Percentiles rank a stretch among this genome's conserved stretches.
phyloP scores from a whole-genome alignment of 2,888 invertebrate species.

The Anthrax anthrax region DNA sequence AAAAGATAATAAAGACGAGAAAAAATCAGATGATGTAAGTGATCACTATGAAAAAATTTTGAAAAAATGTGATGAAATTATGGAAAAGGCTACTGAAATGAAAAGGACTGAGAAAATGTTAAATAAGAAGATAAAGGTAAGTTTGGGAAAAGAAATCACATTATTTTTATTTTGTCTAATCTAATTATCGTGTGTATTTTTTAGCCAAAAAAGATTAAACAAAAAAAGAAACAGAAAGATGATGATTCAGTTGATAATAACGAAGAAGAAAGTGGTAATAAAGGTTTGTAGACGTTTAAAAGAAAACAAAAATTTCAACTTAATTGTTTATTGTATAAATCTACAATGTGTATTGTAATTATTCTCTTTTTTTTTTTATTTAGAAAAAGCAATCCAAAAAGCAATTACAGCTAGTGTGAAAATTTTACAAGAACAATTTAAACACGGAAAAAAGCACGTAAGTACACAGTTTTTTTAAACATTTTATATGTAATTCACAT shows the following conservation, averaged over 20 bases:
- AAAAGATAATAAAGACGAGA: too few species aligned
- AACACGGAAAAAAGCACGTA: neutral
- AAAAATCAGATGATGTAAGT: neutral
- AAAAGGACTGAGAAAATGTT: slow-evolving; percentile 18
- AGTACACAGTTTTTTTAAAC: too few species aligned
- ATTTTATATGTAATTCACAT: too few species aligned
- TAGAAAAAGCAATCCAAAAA: slow-evolving; percentile 17
- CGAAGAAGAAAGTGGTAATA: too few species aligned
- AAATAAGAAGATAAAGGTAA: too few species aligned
- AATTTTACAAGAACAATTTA: neutral
- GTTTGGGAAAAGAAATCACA: too few species aligned
- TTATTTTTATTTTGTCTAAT: too few species aligned
- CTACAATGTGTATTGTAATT: neutral
- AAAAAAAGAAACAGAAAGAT: slow-evolving; percentile 17
- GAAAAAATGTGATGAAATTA: slow-evolving; percentile 20
- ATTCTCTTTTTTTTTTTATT: neutral
- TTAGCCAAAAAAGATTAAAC: slow-evolving; percentile 1
- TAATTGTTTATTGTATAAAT: too few species aligned
- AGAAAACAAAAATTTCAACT: too few species aligned
- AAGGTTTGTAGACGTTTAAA: too few species aligned
- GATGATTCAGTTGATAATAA: slow-evolving; percentile 13
- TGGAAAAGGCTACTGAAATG: slow-evolving; percentile 23
- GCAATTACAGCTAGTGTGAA: neutral
- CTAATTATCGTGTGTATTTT: too few species aligned
- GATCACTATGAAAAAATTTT: too few species aligned